phyloP scores from a whole-genome alignment of 2,797 vertebrate genomes.

The Tragelaphus eurycerus region DNA sequence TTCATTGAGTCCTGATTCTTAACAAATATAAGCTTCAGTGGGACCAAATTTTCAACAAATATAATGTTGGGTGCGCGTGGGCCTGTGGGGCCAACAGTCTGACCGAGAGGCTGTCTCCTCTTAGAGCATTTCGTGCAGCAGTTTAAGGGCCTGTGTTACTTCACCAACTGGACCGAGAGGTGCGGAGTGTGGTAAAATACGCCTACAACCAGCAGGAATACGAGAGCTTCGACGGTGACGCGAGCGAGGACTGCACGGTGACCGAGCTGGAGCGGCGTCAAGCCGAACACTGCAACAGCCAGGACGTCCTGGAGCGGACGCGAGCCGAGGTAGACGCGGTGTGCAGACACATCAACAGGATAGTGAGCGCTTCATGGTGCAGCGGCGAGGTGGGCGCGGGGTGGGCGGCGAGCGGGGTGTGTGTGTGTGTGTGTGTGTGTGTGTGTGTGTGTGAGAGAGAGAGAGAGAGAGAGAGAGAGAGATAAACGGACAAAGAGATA shows the following conservation, averaged over 20 bases:
- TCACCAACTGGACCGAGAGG: neutral
- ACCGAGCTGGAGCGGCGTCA: rapidly evolving
- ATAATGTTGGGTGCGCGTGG: neutral
- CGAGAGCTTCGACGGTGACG: rapidly evolving
- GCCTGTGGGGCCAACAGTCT: neutral
- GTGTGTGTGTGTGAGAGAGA: neutral
- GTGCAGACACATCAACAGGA: neutral
- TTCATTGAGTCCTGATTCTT: neutral
- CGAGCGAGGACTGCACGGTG: rapidly evolving
- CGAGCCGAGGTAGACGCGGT: neutral
- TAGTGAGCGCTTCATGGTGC: neutral
- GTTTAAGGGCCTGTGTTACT: rapidly evolving
- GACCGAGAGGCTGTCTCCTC: neutral
- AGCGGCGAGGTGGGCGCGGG: neutral
- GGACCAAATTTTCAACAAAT: neutral
- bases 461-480: neutral
- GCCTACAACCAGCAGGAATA: rapidly evolving
- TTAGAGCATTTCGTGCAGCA: neutral
- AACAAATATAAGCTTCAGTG: neutral
- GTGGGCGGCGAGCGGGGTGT: neutral
- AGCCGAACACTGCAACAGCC: rapidly evolving
- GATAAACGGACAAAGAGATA: too few species aligned
- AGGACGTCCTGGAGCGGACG: rapidly evolving
- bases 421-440: neutral
- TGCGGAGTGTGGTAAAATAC: rapidly evolving